Base-by-base conservation (phyloP, 2,888 invertebrate species). In the Oscheius sp. region DNA sequence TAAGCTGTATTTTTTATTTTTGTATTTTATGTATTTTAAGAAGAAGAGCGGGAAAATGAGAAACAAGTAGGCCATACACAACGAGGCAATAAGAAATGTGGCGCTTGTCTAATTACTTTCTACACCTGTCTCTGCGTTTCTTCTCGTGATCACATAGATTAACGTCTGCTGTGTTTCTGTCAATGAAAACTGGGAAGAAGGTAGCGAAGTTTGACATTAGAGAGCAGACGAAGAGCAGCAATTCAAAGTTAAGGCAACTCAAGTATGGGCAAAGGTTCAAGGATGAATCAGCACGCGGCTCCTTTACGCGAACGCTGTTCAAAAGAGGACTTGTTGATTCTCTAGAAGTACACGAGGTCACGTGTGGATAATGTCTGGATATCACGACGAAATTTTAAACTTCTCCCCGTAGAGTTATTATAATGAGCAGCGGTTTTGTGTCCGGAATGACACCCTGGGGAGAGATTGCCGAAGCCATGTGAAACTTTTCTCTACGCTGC, bases 371-470 rank as follows among this genome's bases (percentile, higher is more conserved):
- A 9, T 2, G 21, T 9, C 18, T 18, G 53, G 12, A 21, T 25
- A 58, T 29, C 58, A 29, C 21, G 13, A 13, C 18, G 45, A 66
- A 18, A 49, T 52, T 52, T 66, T 52, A 35, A 27, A 29, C 66
- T 27, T 66, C 52, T 66, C 66, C 66, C 49, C 52, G 63, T 45
- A 45, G 66, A 66, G 52, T 66, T 66, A 66, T 66, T 66, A 66
- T 27, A 66, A 66, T 52, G 35, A 66, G 35, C 52, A 49, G 52
- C 35, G 43, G 52, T 66, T 49, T 52, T 46, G 35, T 18, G 9
- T 23, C 21, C 2, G 49, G 18, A 49, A 49, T 18, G 16, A 13
- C 25, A 21, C 55, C 55, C 55, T 21, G 16, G 55, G 55, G 55
- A 25, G 55, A 12, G 16, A 25, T 55, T 55, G 3, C 2, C 23